Conservation (phyloP, 2,113 vertebrate genomes). For the Rhegmatorhina hoffmannsi region DNA sequence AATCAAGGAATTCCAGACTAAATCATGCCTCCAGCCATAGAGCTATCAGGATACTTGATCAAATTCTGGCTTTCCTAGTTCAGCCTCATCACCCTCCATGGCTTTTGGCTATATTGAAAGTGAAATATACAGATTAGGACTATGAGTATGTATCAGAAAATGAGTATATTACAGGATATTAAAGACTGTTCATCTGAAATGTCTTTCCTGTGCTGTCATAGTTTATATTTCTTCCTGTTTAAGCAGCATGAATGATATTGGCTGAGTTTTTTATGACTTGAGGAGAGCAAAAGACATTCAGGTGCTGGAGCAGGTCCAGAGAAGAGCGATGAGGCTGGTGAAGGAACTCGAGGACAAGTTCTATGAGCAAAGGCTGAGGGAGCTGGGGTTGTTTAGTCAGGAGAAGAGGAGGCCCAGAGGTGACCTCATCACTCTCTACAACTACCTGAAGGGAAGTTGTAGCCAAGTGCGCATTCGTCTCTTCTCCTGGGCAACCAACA, state of each 20-base stretch:
- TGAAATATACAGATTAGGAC: neutral
- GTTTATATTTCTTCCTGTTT: neutral
- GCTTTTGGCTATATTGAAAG: neutral
- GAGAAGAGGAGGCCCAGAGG: too few relatives aligned
- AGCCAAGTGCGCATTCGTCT: too few relatives aligned
- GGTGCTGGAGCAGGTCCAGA: too few relatives aligned
- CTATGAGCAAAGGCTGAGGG: too few relatives aligned
- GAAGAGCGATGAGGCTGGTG: too few relatives aligned
- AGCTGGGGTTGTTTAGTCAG: too few relatives aligned
- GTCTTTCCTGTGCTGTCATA: neutral
- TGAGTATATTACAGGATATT: neutral
- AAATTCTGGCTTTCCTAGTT: neutral
- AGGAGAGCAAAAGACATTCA: neutral
- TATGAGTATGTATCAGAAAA: neutral
- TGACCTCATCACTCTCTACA: too few relatives aligned
- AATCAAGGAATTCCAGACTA: neutral
- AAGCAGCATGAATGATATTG: neutral
- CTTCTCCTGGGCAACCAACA: too few relatives aligned
- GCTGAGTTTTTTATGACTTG: neutral
- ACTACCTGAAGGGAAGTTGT: too few relatives aligned
- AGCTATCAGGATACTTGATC: neutral
- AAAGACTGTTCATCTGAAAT: neutral
- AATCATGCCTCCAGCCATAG: neutral
- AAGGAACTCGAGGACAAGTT: too few relatives aligned
- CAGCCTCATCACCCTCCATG: neutral